Evolutionary conservation across 2,888 invertebrate species (phyloP).

Genomic region (Himalopsyche kuldschensis): DNA sequence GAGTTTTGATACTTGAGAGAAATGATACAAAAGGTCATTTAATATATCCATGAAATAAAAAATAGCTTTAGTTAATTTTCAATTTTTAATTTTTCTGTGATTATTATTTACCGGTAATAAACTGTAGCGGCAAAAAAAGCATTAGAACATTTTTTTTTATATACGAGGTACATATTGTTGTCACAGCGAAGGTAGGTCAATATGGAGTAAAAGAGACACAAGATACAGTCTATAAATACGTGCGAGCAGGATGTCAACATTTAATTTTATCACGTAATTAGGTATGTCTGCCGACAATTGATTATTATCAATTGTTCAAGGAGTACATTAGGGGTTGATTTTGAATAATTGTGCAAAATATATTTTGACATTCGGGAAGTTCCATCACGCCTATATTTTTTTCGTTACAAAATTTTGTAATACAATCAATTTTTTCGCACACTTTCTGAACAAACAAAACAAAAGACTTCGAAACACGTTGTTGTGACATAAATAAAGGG

Average conservation of each 20-base stretch:
- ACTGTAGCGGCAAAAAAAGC: too few relatives aligned
- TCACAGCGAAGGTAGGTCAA: neutral
- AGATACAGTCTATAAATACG: neutral
- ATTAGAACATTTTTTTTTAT: too few relatives aligned
- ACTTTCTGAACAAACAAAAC: neutral
- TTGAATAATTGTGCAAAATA: too few relatives aligned
- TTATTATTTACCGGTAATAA: too few relatives aligned
- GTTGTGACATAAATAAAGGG: neutral
- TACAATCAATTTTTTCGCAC: neutral
- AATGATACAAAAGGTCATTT: too few relatives aligned
- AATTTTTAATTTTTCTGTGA: too few relatives aligned
- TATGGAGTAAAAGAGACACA: constrained; percentile 10
- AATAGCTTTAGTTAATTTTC: too few relatives aligned
- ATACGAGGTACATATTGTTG: neutral
- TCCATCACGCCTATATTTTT: too few relatives aligned
- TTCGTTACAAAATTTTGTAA: neutral
- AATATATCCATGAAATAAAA: too few relatives aligned
- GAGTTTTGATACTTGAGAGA: too few relatives aligned
- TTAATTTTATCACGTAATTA: constrained; percentile 5
- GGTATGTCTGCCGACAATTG: neutral
- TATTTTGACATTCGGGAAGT: too few relatives aligned
- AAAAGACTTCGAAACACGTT: neutral
- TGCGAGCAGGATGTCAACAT: constrained; percentile 5
- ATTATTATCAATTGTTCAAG: neutral
- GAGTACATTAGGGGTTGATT: neutral